Evolutionary conservation across 2,888 invertebrate genomes (phyloP), one percentile per base, ranked within the genome.

Genomic region (Caenorhabditis zanzibari): DNA sequence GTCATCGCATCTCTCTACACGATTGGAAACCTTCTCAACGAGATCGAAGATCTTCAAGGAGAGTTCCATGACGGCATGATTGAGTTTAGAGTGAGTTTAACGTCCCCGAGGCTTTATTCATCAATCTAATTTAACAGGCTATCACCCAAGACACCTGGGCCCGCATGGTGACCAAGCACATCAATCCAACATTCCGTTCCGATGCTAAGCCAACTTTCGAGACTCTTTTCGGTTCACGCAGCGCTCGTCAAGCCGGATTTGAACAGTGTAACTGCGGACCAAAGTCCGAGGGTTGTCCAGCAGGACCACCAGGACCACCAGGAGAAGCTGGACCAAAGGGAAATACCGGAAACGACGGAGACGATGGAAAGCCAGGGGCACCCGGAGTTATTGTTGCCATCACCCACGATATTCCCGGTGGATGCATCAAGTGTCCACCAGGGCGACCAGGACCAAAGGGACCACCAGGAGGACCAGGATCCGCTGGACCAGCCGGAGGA

Each of bases 241-340:
- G 72, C 24, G 85, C 88, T 69, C 85, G 89, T 81, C 82, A 85
- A 71, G 81, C 85, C 44, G 84, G 84, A 72, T 82, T 76, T 52
- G 87, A 84, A 19, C 86, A 87, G 59, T 89, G 89, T 76, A 88
- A 88, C 83, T 89, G 89, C 73, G 89, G 89, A 68, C 85, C 87
- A 38, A 80, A 84, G 52, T 84, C 85, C 32, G 84, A 80, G 16
- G 87, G 81, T n/a, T 89, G 89, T 79, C 89, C 89, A 81, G 86
- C 88, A 56, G 89, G 89, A 72, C 89, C 89, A 61, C 89, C 88
- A 66, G 89, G 89, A 82, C 75, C 86, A 47, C 89, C 88, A 38
- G 89, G 89, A 87, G 82, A 82, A 52, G 69, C 81, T 16, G 89
- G 89, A 86, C 77, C 72, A 28, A 54, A 72, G 26, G 89, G 89